Base-by-base conservation (phyloP, 2,113 vertebrate species). In the Microcebus murinus region DNA sequence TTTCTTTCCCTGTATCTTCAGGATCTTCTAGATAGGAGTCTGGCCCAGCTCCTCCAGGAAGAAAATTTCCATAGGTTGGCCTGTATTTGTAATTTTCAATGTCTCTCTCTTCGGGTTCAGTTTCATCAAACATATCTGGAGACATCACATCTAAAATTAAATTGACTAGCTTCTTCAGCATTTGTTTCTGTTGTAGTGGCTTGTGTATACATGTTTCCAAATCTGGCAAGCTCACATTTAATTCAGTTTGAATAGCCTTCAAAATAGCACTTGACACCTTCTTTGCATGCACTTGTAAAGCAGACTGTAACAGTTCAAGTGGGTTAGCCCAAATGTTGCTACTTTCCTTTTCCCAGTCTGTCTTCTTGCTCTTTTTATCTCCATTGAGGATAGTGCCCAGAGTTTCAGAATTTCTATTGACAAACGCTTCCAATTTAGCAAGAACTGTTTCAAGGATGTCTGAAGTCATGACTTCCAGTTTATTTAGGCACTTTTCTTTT, bases 21-120 rank as follows among this genome's bases (percentile, higher is more conserved):
- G 29, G 36, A 39, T 93, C 90, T 88, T 84, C 77, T 84, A 39
- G 21, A 84, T 48, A 11, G 15, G 65, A 65, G 25, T 82, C 92
- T 55, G 96, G 18, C 70, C 87, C 70, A 25, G 95, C 77, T 83
- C 91, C 87, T 45, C 93, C 87, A 79, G 95, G 95, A 88, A 95
- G 87, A 95, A 86, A 90, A 91, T 93, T 90, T 79, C 95, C 86
- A 87, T 90, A 93, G 45, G 6, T 50, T 77, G 86, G 86, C 52
- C 55, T 97, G 17, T 95, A 88, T 87, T 77, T 87, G 13, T 96
- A 85, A 77, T 63, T 83, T 84, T 93, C 91, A 52, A 85, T 87
- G 8, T 31, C 55, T 77, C n/a, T 82, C 63, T 91, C 82, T 95
- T 90, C 55, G 13, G 23, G 36, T 77, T 91, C 42, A 71, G 76